Base-by-base conservation (phyloP, 2,113 vertebrate species). In the Hippolais icterina region DNA sequence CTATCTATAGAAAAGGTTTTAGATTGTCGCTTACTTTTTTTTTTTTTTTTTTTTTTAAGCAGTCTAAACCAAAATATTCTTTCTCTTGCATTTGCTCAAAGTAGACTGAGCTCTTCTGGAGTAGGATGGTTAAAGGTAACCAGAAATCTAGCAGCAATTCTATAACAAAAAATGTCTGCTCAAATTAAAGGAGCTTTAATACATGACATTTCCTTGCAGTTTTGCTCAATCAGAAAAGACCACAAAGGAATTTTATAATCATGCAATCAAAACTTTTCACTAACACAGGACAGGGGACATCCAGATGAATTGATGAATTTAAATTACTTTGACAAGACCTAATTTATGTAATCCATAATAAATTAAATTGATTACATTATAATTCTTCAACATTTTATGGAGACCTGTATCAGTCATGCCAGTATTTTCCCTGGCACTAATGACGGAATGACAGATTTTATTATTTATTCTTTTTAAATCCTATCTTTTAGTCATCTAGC, bases 401-500 rank as follows among this genome's bases (percentile, higher is more conserved):
- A 86, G 23, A 63, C 11, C 19, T 1, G 0, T 74, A 49, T 89
- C 33, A 68, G 27, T 77, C 18, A 44, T 56, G 25, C 22, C 18
- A 70, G 29, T 59, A 59, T 84, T 84, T 89, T 87, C 24, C 6
- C 42, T 63, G 24, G 29, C 18, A 81, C 18, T 81, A n/a, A 54
- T 56, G 33, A 52, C 33, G 89, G 25, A 53, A 63, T 56, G 60
- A 92, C 15, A 75, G 49, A 85, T 87, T 77, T 70, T 83, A 54
- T 59, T 81, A 18, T 89, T 86, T 90, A 52, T 79, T 50, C 8
- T 74, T 71, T 90, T 54, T 25, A 71, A 88, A 81, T 70, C 27
- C 22, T 59, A n/a, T n/a, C n/a, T n/a, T n/a, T n/a, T n/a, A n/a
- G n/a, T 66, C 53, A 27, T 66, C 46, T 50, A 37, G 9, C 27